These are phyloP conservation scores for Belonocnema kinseyi DNA, from an alignment of 1,140 invertebrate genomes.

Conservation along the genomic window DNA sequence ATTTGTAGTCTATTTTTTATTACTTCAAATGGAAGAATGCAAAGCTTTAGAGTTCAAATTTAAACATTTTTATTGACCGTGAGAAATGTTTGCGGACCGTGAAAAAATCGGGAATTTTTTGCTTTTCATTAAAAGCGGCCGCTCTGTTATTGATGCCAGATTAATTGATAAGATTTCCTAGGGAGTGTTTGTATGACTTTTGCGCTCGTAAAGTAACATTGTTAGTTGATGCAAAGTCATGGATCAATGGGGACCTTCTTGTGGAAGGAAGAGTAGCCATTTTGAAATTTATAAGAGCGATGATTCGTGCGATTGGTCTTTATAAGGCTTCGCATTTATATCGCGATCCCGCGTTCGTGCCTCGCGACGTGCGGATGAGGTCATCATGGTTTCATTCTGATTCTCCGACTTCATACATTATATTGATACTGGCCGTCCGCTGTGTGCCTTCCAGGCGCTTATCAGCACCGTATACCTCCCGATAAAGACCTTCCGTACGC, in stretches of 20 bases:
- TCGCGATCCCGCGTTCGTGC: constrained; percentile 4
- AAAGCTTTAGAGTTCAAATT: too few species aligned
- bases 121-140: too few species aligned
- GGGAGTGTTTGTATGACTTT: background rate
- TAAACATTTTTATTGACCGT: too few species aligned
- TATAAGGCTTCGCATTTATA: constrained; percentile 15
- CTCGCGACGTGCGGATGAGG: constrained; percentile 4
- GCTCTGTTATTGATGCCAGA: background rate
- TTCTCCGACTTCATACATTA: constrained; percentile 18
- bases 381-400: constrained; percentile 16
- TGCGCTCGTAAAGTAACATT: too few species aligned
- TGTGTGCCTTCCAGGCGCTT: constrained; percentile 5
- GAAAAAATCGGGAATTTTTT: too few species aligned
- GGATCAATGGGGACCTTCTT: constrained; percentile 7
- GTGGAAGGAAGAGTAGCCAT: background rate
- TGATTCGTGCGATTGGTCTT: constrained; percentile 1
- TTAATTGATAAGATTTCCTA: constrained; percentile 15
- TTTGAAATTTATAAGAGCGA: background rate
- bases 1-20: too few species aligned
- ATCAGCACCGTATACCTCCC: constrained; percentile 11
- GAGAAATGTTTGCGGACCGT: too few species aligned
- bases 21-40: too few species aligned
- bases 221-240: background rate
- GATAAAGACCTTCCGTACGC: constrained; percentile 27
- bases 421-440: constrained; percentile 9